Evolutionary conservation across 1,140 invertebrate species (phyloP).

Genomic region (Mamestra configurata): DNA sequence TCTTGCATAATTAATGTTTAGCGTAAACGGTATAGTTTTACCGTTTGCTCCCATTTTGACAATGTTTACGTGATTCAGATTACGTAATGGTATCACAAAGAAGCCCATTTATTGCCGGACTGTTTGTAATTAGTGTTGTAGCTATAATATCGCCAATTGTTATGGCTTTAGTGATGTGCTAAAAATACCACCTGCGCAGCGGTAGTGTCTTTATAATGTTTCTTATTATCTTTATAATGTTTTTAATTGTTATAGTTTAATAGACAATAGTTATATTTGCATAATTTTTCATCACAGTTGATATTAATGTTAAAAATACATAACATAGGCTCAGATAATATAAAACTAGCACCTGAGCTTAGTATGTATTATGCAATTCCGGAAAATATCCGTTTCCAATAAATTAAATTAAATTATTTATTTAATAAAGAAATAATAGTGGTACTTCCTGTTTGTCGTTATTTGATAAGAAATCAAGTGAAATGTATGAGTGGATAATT

Average conservation of each 20-base stretch:
- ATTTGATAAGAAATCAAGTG: no score
- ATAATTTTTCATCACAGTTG: background rate
- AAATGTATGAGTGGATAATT: no score
- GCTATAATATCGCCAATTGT: background rate
- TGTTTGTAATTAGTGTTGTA: slow-evolving; percentile 2
- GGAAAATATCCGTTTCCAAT: no score
- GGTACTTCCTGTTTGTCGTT: no score
- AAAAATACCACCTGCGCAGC: background rate
- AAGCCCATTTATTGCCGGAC: background rate
- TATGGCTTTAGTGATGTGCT: background rate
- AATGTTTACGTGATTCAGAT: slow-evolving; percentile 35
- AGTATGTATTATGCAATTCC: no score
- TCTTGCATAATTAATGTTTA: slow-evolving; percentile 48
- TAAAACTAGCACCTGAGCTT: no score
- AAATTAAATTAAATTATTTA: no score
- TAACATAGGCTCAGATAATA: no score
- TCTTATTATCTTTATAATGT: background rate
- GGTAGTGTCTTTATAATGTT: background rate
- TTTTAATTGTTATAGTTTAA: background rate
- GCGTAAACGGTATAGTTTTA: slow-evolving; percentile 50
- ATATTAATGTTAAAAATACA: no score
- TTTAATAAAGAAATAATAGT: no score
- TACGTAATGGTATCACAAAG: slow-evolving; percentile 15
- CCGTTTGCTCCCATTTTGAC: slow-evolving; percentile 43
- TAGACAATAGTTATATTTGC: background rate